phyloP scores from a whole-genome alignment of 2,797 vertebrate species.

The Ctenosaura bakeri region DNA sequence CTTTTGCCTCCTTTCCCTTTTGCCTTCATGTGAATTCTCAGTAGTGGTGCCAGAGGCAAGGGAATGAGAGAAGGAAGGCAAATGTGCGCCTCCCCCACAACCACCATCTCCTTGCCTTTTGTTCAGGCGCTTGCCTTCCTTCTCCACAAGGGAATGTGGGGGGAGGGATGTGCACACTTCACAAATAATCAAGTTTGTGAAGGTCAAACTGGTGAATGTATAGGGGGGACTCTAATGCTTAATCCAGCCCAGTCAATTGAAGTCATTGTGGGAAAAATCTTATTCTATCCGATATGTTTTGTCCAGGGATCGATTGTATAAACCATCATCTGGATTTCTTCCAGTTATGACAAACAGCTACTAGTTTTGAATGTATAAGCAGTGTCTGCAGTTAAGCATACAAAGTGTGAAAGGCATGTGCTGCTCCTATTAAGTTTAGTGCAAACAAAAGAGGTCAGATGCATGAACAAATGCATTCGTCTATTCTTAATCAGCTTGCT shows the following conservation, averaged over 20 bases:
- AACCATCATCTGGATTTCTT: not conserved
- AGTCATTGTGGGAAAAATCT: constrained; percentile 4
- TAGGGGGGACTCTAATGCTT: not conserved
- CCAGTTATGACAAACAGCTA: constrained; percentile 24
- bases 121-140: too few species aligned
- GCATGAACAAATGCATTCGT: constrained; percentile 34
- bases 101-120: too few species aligned
- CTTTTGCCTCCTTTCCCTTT: too few species aligned
- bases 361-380: constrained; percentile 27
- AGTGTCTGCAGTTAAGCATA: constrained; percentile 22
- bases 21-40: too few species aligned
- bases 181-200: too few species aligned
- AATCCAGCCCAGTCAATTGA: constrained; percentile 5
- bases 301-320: not conserved
- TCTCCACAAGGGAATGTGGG: too few species aligned
- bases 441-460: constrained; percentile 47
- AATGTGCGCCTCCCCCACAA: too few species aligned
- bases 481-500: not conserved
- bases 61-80: too few species aligned
- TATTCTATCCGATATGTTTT: constrained; percentile 4
- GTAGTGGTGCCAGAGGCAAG: too few species aligned
- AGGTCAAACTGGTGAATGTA: too few species aligned
- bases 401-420: constrained; percentile 48
- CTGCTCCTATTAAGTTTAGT: constrained; percentile 56
- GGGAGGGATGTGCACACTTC: too few species aligned